A percentile compares a stretch with the other conserved stretches of the same genome.
phyloP scores from a whole-genome alignment of 2,888 invertebrate genomes.

The Sesamia inferens region DNA sequence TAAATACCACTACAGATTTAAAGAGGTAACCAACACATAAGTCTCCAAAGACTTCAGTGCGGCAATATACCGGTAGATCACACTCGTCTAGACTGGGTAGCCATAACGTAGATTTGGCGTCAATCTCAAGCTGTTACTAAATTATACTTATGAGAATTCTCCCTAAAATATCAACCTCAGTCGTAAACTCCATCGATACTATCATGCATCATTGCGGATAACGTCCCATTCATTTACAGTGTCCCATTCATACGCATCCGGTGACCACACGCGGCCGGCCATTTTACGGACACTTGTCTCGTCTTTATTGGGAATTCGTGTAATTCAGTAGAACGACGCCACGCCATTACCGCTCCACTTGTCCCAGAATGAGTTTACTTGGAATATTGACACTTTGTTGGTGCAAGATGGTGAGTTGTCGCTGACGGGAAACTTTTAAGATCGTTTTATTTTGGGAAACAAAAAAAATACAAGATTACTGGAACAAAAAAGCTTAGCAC shows the following conservation, averaged over 20 bases:
- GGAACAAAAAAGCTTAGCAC: background rate
- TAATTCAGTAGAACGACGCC: conserved; percentile 77
- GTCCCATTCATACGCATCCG: conserved; percentile 74
- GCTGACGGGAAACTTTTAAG: background rate
- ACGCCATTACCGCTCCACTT: conserved; percentile 69
- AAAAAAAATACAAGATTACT: no score
- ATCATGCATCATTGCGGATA: conserved; percentile 63
- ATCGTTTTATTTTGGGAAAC: background rate
- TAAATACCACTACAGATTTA: no score
- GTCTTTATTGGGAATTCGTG: conserved; percentile 78
- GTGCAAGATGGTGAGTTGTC: conserved; percentile 36
- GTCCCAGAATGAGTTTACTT: conserved; percentile 75
- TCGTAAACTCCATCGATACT: conserved; percentile 37
- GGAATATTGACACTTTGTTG: conserved; percentile 76
- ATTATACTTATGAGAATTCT: background rate
- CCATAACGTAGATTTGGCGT: background rate
- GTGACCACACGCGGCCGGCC: conserved; percentile 80
- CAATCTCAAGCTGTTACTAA: background rate
- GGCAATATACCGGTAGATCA: background rate
- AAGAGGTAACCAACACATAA: background rate
- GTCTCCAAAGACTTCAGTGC: background rate
- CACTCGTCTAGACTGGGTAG: background rate
- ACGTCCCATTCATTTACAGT: conserved; percentile 65
- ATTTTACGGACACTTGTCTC: conserved; percentile 77
- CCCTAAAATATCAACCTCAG: conserved; percentile 10